Evolutionary conservation across 1,140 invertebrate species (phyloP).

Genomic region (Scylla paramamosain): DNA sequence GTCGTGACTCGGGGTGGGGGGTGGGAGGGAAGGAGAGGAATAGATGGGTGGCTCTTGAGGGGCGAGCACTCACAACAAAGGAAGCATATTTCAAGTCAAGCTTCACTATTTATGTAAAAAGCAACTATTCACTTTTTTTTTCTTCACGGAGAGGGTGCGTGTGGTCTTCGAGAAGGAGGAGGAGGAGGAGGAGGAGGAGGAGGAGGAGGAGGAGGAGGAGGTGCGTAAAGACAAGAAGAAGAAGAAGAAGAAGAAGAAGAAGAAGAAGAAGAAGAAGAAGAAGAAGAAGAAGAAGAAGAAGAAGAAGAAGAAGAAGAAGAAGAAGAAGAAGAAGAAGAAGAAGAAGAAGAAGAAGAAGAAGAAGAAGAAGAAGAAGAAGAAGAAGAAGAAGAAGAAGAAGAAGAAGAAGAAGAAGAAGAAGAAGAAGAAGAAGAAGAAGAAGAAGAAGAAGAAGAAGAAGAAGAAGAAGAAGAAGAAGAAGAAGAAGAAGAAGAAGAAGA

Average conservation of each 20-base stretch:
- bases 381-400: too few relatives aligned
- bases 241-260: background rate
- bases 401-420: background rate
- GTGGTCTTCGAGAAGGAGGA: background rate
- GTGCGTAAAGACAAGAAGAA: background rate
- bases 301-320: background rate
- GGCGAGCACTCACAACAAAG: background rate
- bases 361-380: too few relatives aligned
- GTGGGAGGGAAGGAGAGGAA: too few relatives aligned
- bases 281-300: too few relatives aligned
- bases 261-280: background rate
- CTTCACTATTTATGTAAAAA: constrained; percentile 15
- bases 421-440: background rate
- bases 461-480: background rate
- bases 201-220: constrained; percentile 6
- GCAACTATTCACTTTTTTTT: background rate
- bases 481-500: background rate
- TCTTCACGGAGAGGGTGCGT: background rate
- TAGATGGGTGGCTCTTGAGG: too few relatives aligned
- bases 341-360: background rate
- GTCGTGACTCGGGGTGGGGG: too few relatives aligned
- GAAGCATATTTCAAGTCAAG: background rate
- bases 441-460: background rate
- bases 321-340: background rate
- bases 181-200: background rate